Evolutionary conservation across 2,797 vertebrate species (phyloP).

Genomic region (Pachyuromys duprasi): DNA sequence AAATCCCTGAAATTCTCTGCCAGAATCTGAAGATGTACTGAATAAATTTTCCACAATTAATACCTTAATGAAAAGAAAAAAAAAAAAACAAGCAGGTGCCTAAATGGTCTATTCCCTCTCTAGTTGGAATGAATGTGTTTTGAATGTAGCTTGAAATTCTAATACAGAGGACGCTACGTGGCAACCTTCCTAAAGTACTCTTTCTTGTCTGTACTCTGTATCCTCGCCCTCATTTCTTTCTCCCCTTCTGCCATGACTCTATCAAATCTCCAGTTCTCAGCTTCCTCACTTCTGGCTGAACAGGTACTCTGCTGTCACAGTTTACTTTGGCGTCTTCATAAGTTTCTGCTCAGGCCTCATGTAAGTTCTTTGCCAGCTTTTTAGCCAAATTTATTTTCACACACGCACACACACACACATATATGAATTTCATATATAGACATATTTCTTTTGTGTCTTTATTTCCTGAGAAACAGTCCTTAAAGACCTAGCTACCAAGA

Average conservation of each 20-base stretch:
- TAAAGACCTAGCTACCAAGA: not conserved
- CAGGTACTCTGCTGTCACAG: not conserved
- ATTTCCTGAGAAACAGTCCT: not conserved
- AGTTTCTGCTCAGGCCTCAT: not conserved
- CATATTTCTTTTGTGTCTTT: not conserved
- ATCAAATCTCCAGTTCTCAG: not conserved
- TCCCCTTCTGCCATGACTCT: not conserved
- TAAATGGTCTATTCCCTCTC: not conserved
- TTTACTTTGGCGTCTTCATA: not conserved
- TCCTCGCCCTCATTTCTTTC: not conserved
- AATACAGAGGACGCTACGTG: not conserved
- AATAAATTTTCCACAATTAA: not conserved
- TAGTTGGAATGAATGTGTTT: conserved; percentile 7
- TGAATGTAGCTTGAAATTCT: not conserved
- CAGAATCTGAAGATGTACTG: not conserved
- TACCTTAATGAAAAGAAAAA: not conserved
- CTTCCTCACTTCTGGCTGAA: not conserved
- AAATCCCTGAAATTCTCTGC: not conserved
- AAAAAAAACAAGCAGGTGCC: not conserved
- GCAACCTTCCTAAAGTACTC: not conserved
- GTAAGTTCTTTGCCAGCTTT: not conserved
- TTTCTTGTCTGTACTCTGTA: not conserved
- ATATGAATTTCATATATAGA: not conserved
- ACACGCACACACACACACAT: not conserved
- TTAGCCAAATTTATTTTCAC: not conserved